Base-by-base conservation (phyloP, 1,140 invertebrate species). In the Prorops nasuta region DNA sequence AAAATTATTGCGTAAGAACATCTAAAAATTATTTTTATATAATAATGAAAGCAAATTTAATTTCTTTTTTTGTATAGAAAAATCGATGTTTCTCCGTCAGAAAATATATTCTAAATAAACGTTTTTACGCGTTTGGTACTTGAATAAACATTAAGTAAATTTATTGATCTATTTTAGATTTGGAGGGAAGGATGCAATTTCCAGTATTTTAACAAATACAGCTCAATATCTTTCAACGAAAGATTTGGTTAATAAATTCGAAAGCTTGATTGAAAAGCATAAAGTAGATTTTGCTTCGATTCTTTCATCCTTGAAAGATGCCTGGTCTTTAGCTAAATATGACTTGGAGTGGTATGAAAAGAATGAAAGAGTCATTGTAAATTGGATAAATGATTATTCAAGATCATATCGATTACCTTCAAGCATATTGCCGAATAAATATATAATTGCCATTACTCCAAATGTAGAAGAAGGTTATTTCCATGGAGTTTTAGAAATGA, bases 401-500 rank as follows among this genome's bases (percentile, higher is more conserved):
- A n/a, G n/a, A n/a, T n/a, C n/a, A n/a, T 69, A 69, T 41, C 56
- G 58, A n/a, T 41, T 70, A 19, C 67, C 69, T 0, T 14, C 3
- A 0, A 58, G 38, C n/a, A 40, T 72, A 17, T 28, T 38, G 7
- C 70, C 70, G 0, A 36, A 8, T 1, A 32, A 21, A 8, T 73
- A 73, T 54, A 47, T n/a, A 1, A 19, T 40, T 44, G 56, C 10
- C 19, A 31, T 49, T 6, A 53, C 0, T 15, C 48, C 18, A 42
- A 28, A 28, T 10, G 10, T 28, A 10, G 24, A 28, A 4, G 10
- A 4, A 4, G 24, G 10, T 4, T 28, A 6, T 10, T 77, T 83
- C 47, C 44, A 69, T 8, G 81, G 81, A 12, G 43, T 54, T 7
- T 79, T 83, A 0, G 20, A 44, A 1, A 80, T 82, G 39, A 24